Evolutionary conservation across 92 coral and sea anemone species (phyloP).

Genomic region (Meandrina meandrites): DNA sequence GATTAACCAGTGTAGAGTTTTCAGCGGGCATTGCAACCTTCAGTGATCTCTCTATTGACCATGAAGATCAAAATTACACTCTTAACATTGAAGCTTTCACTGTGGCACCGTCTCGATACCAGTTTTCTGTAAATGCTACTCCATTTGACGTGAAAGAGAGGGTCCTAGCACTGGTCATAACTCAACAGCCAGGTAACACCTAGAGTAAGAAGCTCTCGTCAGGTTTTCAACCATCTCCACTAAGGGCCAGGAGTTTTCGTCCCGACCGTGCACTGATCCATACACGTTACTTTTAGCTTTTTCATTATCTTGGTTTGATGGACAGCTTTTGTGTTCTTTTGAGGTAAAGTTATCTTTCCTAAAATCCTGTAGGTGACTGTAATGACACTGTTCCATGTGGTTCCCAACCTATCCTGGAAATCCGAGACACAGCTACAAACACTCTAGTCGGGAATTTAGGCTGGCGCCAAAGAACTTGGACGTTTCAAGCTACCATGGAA

Average conservation of each 20-base stretch:
- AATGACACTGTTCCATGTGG: constrained; percentile 82
- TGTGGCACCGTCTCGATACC: constrained; percentile 69
- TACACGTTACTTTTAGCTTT: not conserved
- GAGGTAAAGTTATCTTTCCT: not conserved
- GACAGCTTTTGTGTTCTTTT: not conserved
- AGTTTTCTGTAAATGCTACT: constrained; percentile 34
- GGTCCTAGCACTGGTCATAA: constrained; percentile 62
- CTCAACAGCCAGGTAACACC: constrained; percentile 81
- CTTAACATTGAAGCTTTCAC: constrained; percentile 66
- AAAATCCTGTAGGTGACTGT: constrained; percentile 57
- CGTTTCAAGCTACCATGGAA: constrained; percentile 47
- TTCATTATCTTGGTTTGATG: not conserved
- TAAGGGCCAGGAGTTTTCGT: not conserved
- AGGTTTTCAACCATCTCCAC: not conserved
- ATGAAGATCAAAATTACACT: constrained; percentile 62
- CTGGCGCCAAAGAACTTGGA: constrained; percentile 80
- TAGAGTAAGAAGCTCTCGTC: not conserved
- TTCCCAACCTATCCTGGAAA: constrained; percentile 74
- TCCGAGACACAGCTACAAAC: constrained; percentile 69
- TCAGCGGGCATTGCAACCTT: constrained; percentile 70
- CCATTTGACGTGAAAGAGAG: constrained; percentile 78
- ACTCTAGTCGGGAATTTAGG: constrained; percentile 65
- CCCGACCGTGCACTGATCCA: not conserved
- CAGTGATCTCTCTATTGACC: constrained; percentile 67
- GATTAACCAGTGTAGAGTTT: constrained; percentile 67